Evolutionary conservation across 2,888 invertebrate genomes (phyloP).

Genomic region (Arrhopalites spinosus): DNA sequence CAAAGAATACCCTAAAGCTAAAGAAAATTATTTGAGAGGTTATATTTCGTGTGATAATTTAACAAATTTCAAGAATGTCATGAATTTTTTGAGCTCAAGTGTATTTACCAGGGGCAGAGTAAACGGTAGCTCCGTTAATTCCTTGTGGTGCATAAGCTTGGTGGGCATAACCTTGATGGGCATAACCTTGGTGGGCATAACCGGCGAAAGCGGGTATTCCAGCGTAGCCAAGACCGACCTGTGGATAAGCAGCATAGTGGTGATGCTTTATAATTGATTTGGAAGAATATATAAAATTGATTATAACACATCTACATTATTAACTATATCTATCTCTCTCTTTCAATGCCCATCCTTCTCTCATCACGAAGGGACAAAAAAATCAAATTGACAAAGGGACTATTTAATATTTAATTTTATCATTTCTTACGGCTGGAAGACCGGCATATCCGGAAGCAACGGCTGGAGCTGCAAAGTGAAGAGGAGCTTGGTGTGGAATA

Average conservation of each 20-base stretch:
- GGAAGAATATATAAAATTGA: not conserved
- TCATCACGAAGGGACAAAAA: too few relatives aligned
- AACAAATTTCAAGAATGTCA: not conserved
- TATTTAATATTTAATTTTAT: too few relatives aligned
- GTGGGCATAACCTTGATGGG: slow-evolving; percentile 34
- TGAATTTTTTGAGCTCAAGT: not conserved
- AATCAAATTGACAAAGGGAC: too few relatives aligned
- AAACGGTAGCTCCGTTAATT: slow-evolving; percentile 42
- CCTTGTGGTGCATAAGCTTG: slow-evolving; percentile 11
- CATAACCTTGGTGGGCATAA: slow-evolving; percentile 40
- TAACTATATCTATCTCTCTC: too few relatives aligned
- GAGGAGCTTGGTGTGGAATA: not conserved
- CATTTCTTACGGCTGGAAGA: too few relatives aligned
- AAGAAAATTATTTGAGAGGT: too few relatives aligned
- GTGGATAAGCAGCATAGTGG: slow-evolving; percentile 15
- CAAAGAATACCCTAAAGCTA: not conserved
- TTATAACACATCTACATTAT: not conserved
- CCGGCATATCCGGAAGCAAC: too few relatives aligned
- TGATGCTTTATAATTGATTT: not conserved
- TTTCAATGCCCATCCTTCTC: too few relatives aligned
- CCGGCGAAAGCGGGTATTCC: slow-evolving; percentile 29
- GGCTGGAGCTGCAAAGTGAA: slow-evolving; percentile 18
- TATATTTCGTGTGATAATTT: too few relatives aligned
- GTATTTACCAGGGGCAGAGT: slow-evolving; percentile 42
- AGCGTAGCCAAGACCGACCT: slow-evolving; percentile 16